These are phyloP conservation scores for Serripes groenlandicus DNA, from an alignment of 2,888 invertebrate species.

Conservation along the genomic window DNA sequence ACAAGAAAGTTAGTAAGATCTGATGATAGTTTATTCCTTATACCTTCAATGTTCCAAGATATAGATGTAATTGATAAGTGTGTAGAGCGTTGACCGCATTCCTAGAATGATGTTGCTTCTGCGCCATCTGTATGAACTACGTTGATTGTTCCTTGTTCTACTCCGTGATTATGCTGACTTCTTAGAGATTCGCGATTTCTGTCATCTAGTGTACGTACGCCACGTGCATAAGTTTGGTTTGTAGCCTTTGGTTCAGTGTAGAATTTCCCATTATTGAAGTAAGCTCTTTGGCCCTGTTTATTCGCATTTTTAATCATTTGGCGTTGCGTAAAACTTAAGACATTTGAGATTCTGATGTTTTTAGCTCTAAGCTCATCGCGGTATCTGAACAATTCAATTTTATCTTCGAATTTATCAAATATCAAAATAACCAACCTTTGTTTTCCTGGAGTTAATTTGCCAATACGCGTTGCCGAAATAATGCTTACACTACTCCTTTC, in stretches of 20 bases:
- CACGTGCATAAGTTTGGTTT: background rate
- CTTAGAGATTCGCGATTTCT: background rate
- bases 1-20: conserved; percentile 1
- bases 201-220: background rate
- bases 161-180: background rate
- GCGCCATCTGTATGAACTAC: background rate
- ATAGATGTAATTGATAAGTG: background rate
- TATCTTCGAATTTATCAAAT: background rate
- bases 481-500: background rate
- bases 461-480: background rate
- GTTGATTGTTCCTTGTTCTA: background rate
- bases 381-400: background rate
- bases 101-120: background rate
- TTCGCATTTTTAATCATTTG: background rate
- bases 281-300: background rate
- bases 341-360: background rate
- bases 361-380: background rate
- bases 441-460: background rate
- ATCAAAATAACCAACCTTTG: background rate
- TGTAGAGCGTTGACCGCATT: conserved; percentile 30
- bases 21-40: conserved; percentile 12
- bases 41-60: conserved; percentile 31
- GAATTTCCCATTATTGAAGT: conserved; percentile 1
- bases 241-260: background rate
- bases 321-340: background rate